These are phyloP conservation scores for Pheosia gnoma DNA, from an alignment of 2,888 invertebrate species.

Conservation along the genomic window DNA sequence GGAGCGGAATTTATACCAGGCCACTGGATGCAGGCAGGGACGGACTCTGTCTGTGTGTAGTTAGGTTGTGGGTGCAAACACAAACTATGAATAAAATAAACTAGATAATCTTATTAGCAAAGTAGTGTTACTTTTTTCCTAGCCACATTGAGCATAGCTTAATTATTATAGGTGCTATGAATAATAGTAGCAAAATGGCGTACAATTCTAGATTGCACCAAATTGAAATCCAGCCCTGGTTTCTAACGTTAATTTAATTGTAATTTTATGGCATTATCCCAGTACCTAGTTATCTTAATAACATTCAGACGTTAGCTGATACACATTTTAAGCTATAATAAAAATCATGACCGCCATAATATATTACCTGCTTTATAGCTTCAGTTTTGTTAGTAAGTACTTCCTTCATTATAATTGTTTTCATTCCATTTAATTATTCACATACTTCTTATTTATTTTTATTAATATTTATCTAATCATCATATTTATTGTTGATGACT, in stretches of 20 bases:
- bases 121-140: too few species aligned
- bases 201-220: not conserved
- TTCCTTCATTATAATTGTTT: too few species aligned
- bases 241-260: not conserved
- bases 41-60: constrained; percentile 7
- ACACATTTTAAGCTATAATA: not conserved
- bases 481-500: too few species aligned
- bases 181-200: too few species aligned
- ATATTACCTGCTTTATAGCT: not conserved
- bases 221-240: not conserved
- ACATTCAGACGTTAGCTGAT: not conserved
- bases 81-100: not conserved
- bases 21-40: constrained; percentile 13
- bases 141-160: too few species aligned
- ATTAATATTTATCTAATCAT: too few species aligned
- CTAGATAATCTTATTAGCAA: too few species aligned
- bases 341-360: not conserved
- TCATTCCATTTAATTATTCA: too few species aligned
- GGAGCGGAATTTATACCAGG: constrained; percentile 28
- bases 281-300: not conserved
- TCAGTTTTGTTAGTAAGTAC: not conserved
- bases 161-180: too few species aligned
- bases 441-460: too few species aligned
- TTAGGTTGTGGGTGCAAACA: not conserved
- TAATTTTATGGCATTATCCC: not conserved